Conservation (phyloP, 2,888 invertebrate species). For the Melinaea menophilus region DNA sequence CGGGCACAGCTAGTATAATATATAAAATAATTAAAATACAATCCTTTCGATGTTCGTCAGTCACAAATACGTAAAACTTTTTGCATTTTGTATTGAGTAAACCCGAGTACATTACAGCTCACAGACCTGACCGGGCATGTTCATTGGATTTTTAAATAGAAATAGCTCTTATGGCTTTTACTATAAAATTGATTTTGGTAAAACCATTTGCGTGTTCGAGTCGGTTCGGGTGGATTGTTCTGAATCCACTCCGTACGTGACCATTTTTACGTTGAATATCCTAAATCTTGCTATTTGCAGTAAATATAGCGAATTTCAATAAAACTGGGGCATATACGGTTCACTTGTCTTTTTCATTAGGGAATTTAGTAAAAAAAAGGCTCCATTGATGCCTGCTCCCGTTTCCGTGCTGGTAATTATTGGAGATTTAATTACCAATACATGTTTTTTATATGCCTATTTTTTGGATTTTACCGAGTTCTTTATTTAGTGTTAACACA, state of each 20-base stretch:
- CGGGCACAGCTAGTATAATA: neutral
- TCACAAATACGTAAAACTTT: neutral
- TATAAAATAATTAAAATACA: neutral
- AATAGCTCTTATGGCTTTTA: constrained; percentile 7
- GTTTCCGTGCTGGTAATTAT: too few relatives aligned
- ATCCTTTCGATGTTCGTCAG: neutral
- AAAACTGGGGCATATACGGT: constrained; percentile 19
- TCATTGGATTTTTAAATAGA: constrained; percentile 7
- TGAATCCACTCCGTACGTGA: constrained; percentile 23
- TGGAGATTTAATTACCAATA: too few relatives aligned
- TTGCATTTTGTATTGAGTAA: constrained; percentile 8
- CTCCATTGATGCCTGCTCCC: neutral
- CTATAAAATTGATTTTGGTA: constrained; percentile 11
- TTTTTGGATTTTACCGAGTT: too few relatives aligned
- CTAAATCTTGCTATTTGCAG: constrained; percentile 27
- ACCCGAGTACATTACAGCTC: constrained; percentile 11
- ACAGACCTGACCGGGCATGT: constrained; percentile 6
- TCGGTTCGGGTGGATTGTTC: constrained; percentile 14
- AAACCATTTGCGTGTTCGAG: constrained; percentile 11
- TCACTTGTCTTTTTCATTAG: constrained; percentile 25
- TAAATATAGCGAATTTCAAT: constrained; percentile 33
- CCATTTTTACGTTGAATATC: constrained; percentile 20
- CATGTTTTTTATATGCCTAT: too few relatives aligned
- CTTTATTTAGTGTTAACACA: too few relatives aligned
- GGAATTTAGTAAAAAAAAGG: constrained; percentile 4